Base-by-base conservation (phyloP, 2,888 invertebrate genomes). In the Drosophila colorata region DNA sequence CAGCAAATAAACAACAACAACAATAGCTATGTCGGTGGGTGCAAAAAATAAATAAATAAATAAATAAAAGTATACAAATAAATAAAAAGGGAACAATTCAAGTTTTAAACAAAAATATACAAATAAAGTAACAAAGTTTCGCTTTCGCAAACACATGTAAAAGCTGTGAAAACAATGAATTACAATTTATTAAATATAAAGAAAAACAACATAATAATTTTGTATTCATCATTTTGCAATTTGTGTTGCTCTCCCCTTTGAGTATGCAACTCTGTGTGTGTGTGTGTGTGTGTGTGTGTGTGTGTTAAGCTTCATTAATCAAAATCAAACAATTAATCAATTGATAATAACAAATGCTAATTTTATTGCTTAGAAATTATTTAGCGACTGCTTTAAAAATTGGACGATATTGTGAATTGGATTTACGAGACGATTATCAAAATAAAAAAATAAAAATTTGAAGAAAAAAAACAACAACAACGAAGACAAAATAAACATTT, bases 141-240 rank as follows among this genome's bases (percentile, higher is more conserved):
- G 56, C 44, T 61, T 71, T 77, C 41, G 72, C 48, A 41, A 74
- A 74, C 61, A 68, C 35, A 38, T 80, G 80, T 75, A 64, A 56
- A 51, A 66, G 49, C 74, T 71, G 80, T 78, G 81, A 81, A 74
- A 74, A 81, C 85, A 78, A 64, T 64, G 37, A 46, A 58, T 53
- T 28, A 52, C 46, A 51, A 18, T 52, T 51, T 40, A 37, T n/a
- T 20, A 40, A 43, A 33, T 37, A 38, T 0, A 37, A 37, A 78
- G 25, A 44, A 37, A 35, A 33, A n/a, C 3, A 44, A 46, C 18
- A 44, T 33, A 49, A 46, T 44, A 51, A 56, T 56, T 56, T 59
- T 25, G 44, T 49, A 16, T 66, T 47, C 20, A 49, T 49, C 11
- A 38, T 56, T 64, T 52, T 41, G 38, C 38, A 61, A 20, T 35